Base-by-base conservation (phyloP, 2,113 vertebrate genomes). In the Lasiurus borealis region DNA sequence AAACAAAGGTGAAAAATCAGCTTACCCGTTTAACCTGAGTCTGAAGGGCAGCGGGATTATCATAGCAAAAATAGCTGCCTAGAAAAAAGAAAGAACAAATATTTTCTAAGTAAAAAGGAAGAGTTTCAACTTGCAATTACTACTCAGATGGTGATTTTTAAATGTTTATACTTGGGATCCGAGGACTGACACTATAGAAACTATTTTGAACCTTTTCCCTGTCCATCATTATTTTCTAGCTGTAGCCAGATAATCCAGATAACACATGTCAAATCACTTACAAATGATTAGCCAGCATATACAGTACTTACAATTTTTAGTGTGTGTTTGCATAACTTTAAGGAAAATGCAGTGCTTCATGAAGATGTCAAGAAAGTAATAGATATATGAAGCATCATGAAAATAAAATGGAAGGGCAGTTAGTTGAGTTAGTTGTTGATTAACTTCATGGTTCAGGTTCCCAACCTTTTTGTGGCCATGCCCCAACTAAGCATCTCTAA, bases 61-160 rank as follows among this genome's bases (percentile, higher is more conserved):
- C 99, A 95, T 99, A 99, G 97, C 99, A 99, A 98, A 99, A 99
- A 97, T 99, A 99, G 98, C 99, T 99, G 52, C 99, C 99, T 99
- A 96, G 1, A 96, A 98, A 64, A 64, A 96, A 83, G 95, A 86
- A 75, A 78, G n/a, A 72, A 15, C 34, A 81, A 80, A 27, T 80
- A 40, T 48, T 92, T 90, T 34, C 19, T 31, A 31, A n/a, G 6
- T 31, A 68, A 71, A 71, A 66, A 93, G 59, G 2, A 81, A 54
- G 50, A 71, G 8, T 64, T 69, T 88, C 85, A 81, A 62, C 19
- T 34, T 84, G 36, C 40, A 90, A 57, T 76, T 86, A 93, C 64
- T 69, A 85, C 5, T 82, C 23, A 57, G 64, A 44, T 15, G 10
- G 31, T 48, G 36, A 80, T 85, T 93, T 93, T 85, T 52, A 77